phyloP scores from a whole-genome alignment of 1,140 invertebrate genomes.

The Listronotus bonariensis region DNA sequence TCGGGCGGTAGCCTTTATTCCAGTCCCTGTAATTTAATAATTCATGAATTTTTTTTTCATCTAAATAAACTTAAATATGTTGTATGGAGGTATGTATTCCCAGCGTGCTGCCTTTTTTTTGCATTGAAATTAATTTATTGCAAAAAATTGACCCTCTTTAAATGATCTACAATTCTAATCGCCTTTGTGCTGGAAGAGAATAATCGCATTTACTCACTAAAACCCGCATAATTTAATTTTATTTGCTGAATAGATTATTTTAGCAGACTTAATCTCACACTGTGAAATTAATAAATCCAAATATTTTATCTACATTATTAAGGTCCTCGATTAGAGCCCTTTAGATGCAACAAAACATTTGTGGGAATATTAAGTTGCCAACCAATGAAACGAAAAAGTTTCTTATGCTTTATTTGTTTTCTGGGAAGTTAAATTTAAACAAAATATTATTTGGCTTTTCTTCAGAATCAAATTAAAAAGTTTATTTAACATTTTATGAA shows the following conservation, averaged over 20 bases:
- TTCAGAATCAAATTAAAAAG: too few species aligned
- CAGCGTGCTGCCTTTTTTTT: conserved; percentile 33
- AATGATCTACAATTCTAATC: conserved; percentile 33
- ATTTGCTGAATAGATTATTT: conserved; percentile 2
- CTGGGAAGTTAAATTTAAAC: too few species aligned
- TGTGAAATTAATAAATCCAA: conserved; percentile 43
- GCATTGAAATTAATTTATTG: conserved; percentile 22
- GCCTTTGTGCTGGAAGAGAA: conserved; percentile 14
- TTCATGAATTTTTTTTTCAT: conserved; percentile 18
- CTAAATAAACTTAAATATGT: conserved; percentile 10
- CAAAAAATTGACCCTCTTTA: conserved; percentile 38
- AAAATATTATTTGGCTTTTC: too few species aligned
- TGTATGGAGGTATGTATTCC: conserved; percentile 25
- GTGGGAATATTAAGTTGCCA: too few species aligned
- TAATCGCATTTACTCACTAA: conserved; percentile 18
- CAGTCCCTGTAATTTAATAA: conserved; percentile 19
- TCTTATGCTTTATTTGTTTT: too few species aligned
- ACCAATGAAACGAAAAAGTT: too few species aligned
- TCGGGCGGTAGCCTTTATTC: conserved; percentile 22
- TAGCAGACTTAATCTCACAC: conserved; percentile 30
- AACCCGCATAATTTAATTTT: conserved; percentile 32
- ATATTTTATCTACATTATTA: conserved; percentile 25
- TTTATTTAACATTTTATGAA: too few species aligned
- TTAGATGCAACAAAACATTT: neutral
- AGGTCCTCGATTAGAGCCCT: neutral